These are phyloP conservation scores for Tamias sibiricus DNA, from an alignment of 2,113 vertebrate genomes.

Conservation along the genomic window DNA sequence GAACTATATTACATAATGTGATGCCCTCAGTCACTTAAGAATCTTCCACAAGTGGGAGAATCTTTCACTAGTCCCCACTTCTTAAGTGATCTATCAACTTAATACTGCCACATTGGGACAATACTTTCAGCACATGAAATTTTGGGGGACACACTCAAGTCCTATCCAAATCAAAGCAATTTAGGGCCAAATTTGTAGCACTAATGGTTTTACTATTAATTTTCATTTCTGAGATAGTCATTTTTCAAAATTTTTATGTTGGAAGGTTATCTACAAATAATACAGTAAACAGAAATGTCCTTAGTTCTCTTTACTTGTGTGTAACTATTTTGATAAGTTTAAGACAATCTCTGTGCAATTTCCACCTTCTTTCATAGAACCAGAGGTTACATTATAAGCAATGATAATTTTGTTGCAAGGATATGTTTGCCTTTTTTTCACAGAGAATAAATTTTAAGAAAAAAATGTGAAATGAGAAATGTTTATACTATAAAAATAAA, in stretches of 20 bases:
- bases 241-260: background rate
- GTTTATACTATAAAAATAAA: background rate
- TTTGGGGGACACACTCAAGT: background rate
- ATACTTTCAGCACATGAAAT: no score
- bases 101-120: no score
- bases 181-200: background rate
- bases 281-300: background rate
- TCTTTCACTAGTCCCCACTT: background rate
- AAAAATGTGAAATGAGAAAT: background rate
- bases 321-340: background rate
- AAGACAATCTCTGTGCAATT: background rate
- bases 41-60: background rate
- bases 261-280: background rate
- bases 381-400: background rate
- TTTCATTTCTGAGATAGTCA: background rate
- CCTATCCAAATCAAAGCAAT: background rate
- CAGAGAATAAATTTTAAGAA: background rate
- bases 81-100: background rate
- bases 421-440: background rate
- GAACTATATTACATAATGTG: background rate
- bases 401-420: background rate
- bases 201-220: no score
- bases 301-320: background rate
- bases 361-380: background rate
- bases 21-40: background rate